phyloP scores from a whole-genome alignment of 2,888 invertebrate genomes.

The Zelleria hepariella region DNA sequence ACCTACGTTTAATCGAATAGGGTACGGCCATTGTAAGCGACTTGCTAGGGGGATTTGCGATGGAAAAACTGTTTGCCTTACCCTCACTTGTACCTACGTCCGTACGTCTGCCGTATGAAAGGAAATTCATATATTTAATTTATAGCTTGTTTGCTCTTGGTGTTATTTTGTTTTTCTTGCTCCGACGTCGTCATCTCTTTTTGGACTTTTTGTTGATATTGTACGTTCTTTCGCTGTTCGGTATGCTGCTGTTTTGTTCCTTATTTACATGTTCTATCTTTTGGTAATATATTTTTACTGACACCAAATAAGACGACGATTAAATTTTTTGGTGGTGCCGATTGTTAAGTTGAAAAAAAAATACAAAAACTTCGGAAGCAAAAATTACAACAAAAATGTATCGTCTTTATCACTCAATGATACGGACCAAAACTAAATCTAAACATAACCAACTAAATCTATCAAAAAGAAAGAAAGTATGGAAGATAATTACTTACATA shows the following conservation, averaged over 20 bases:
- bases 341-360: too few relatives aligned
- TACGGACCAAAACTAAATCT: too few relatives aligned
- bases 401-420: too few relatives aligned
- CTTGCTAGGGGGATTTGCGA: slow-evolving; percentile 17
- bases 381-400: too few relatives aligned
- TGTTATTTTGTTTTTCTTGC: neutral
- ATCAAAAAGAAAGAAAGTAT: too few relatives aligned
- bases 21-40: slow-evolving; percentile 50
- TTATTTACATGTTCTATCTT: neutral
- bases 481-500: too few relatives aligned
- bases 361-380: too few relatives aligned
- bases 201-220: neutral
- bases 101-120: neutral
- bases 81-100: slow-evolving; percentile 16
- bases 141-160: slow-evolving; percentile 20
- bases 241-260: slow-evolving; percentile 2
- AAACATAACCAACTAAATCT: too few relatives aligned
- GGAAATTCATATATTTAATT: slow-evolving; percentile 14
- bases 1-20: slow-evolving; percentile 45
- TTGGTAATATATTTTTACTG: slow-evolving; percentile 18
- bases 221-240: neutral
- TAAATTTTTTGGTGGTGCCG: too few relatives aligned
- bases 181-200: neutral
- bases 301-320: too few relatives aligned
- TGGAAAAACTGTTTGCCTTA: slow-evolving; percentile 45